phyloP scores from a whole-genome alignment of 2,113 vertebrate genomes.

The Engystomops pustulosus region DNA sequence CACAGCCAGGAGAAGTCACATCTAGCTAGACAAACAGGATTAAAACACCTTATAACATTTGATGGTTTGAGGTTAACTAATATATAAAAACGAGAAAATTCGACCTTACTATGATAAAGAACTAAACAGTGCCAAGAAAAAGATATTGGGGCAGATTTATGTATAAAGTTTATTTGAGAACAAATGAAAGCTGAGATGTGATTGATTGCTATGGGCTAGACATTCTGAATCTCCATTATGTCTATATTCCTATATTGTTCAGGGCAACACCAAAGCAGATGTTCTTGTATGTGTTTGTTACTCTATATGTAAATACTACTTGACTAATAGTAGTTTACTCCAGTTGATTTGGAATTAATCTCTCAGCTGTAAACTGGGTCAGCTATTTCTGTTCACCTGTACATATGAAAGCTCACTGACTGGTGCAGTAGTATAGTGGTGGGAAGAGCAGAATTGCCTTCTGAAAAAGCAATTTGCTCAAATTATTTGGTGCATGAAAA shows the following conservation, averaged over 20 bases:
- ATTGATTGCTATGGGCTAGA: too few relatives aligned
- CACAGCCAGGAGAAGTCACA: too few relatives aligned
- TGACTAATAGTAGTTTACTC: constrained; percentile 10
- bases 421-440: not conserved
- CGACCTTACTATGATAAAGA: too few relatives aligned
- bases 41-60: too few relatives aligned
- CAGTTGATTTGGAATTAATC: constrained; percentile 21
- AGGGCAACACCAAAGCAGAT: not conserved
- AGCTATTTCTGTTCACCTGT: constrained; percentile 17
- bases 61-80: too few relatives aligned
- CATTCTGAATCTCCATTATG: not conserved
- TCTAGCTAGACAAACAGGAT: too few relatives aligned
- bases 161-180: too few relatives aligned
- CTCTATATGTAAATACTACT: not conserved
- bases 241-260: not conserved
- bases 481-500: not conserved
- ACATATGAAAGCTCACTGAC: not conserved
- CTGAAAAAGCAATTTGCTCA: not conserved
- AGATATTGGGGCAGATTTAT: too few relatives aligned
- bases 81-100: too few relatives aligned
- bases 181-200: too few relatives aligned
- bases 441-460: not conserved
- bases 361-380: constrained; percentile 3
- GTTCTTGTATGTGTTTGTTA: not conserved
- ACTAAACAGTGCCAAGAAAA: too few relatives aligned